Conservation (phyloP, 2,113 vertebrate species). For the Otis tarda region DNA sequence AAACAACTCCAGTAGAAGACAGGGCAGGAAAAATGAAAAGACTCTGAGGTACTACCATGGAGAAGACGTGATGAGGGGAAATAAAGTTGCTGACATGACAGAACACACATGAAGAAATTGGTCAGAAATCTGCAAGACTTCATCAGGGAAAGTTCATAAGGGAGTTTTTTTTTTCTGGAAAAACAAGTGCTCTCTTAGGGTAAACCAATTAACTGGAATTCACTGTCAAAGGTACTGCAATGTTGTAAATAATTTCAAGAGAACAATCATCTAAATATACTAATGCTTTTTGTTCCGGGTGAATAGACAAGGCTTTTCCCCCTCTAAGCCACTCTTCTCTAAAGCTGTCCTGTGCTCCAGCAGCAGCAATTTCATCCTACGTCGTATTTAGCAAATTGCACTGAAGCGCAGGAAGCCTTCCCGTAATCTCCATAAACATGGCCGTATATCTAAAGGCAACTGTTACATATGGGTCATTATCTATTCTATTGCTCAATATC, state of each 20-base stretch:
- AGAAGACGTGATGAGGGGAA: background rate
- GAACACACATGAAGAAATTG: background rate
- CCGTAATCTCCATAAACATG: slow-evolving; percentile 29
- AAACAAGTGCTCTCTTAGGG: background rate
- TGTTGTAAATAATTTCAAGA: slow-evolving; percentile 49
- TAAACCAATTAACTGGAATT: slow-evolving; percentile 30
- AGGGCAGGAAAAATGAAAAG: background rate
- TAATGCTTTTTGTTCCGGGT: slow-evolving; percentile 32
- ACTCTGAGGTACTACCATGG: background rate
- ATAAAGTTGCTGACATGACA: background rate
- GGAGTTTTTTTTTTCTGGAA: background rate
- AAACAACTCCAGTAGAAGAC: background rate
- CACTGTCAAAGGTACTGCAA: background rate
- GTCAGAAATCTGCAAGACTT: background rate
- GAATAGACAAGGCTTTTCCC: background rate
- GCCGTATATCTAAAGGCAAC: slow-evolving; percentile 27
- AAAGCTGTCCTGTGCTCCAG: slow-evolving; percentile 34
- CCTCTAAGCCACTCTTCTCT: background rate
- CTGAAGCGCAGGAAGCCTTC: slow-evolving; percentile 15
- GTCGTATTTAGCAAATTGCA: slow-evolving; percentile 56
- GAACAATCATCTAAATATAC: slow-evolving; percentile 28
- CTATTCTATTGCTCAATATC: slow-evolving; percentile 14
- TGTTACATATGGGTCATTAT: slow-evolving; percentile 40
- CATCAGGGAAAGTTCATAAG: background rate
- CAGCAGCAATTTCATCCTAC: slow-evolving; percentile 52